Evolutionary conservation across 2,797 vertebrate species (phyloP), one percentile per base, ranked within the genome.

Genomic region (Hyperoplus lanceolatus): DNA sequence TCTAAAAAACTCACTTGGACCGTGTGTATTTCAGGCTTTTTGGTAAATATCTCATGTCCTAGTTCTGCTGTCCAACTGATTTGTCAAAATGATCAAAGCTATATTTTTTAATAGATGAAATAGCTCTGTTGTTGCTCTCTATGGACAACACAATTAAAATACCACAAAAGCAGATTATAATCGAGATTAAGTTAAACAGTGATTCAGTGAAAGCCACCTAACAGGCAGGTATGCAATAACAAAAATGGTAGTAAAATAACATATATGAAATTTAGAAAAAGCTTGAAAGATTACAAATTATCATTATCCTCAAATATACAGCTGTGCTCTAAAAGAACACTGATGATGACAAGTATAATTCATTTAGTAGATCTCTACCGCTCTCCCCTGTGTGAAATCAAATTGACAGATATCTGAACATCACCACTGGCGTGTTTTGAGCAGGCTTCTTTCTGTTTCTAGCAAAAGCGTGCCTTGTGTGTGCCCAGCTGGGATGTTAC

Each of bases 281-380:
- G 38, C 70, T 75, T 77, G 62, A 82, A 75, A 86, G 70, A 74
- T 54, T 41, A 21, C 61, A 89, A 86, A 90, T 87, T 85, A 80
- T 85, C 83, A 75, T 84, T 62, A 79, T 66, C 75, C 86, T 61
- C 56, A 57, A 77, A 81, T 78, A 84, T 85, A 67, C 49, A 71
- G 71, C 79, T 77, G 58, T 64, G 84, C 81, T 85, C 64, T 67
- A 73, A 89, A 81, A 79, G 29, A 89, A 85, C 82, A 66, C 73
- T 68, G 81, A 87, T 68, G 81, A 87, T 84, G 72, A 86, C 84
- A 87, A 82, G 54, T 66, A 85, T 90, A 41, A 89, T 88, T 93
- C 90, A 90, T 92, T 89, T 75, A 90, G 68, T 16, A 69, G 74
- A 86, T 79, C 62, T 50, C 45, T 70, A 63, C n/a, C n/a, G 60